Base-by-base conservation (phyloP, 2,113 vertebrate species). In the Myiopsitta monachus region DNA sequence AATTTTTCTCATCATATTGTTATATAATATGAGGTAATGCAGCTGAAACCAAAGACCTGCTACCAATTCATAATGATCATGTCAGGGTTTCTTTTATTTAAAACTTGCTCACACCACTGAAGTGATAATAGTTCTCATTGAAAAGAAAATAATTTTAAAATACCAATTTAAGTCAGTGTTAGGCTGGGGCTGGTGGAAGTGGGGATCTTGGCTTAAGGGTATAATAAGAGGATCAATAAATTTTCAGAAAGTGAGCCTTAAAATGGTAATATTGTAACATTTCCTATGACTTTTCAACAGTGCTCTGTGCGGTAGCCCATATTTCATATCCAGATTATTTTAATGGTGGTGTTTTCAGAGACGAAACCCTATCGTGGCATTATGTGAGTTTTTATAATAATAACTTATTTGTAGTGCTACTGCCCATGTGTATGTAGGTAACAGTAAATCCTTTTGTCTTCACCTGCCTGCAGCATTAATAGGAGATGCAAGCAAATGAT, bases 401-500 rank as follows among this genome's bases (percentile, higher is more conserved):
- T 46, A 85, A 74, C 36, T 85, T 38, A 31, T 87, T 91, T 86
- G 64, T 63, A 68, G 27, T 44, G 36, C 76, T 81, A 55, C 76
- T 92, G 80, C 38, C 67, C 0, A 0, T 72, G 66, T 61, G 26
- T 47, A 28, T 55, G 36, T 39, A 54, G 15, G 64, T 76, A 91
- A 88, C 76, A 75, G 83, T 83, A 92, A 96, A 95, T 96, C 76
- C 68, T 84, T 52, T 30, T 52, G 94, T 94, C 92, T 97, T 97
- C 90, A 90, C 85, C 54, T 97, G 82, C 95, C 83, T 87, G 76
- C 85, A 94, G 57, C 61, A 72, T 95, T 96, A 96, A 84, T 86
- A 92, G 76, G 77, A 95, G 92, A 90, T 91, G 73, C 80, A 97
- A 97, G 96, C 84, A 96, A 94, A 89, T 78, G 57, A 47, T 49